Conservation (phyloP, 2,113 vertebrate genomes). For the Saguinus midas region DNA sequence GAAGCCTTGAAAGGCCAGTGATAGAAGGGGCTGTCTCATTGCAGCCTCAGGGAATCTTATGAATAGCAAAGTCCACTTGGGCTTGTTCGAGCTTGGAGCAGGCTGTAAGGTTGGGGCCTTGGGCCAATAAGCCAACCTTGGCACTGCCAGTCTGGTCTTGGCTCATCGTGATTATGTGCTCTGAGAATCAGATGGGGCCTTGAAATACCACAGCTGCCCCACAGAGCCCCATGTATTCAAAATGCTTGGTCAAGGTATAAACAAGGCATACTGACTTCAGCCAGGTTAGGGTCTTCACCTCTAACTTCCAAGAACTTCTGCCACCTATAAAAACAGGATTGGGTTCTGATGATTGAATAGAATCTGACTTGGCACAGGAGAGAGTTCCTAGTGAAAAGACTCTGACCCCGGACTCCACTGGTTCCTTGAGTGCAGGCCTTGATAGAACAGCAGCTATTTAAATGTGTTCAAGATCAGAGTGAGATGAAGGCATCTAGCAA, state of each 20-base stretch:
- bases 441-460: not conserved
- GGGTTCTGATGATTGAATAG: not conserved
- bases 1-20: not conserved
- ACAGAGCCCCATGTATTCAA: not conserved
- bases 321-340: not conserved
- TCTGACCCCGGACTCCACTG: no score
- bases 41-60: not conserved
- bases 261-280: not conserved
- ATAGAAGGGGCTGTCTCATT: not conserved
- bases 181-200: not conserved
- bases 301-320: not conserved
- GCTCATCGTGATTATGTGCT: fast-evolving
- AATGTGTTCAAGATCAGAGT: not conserved
- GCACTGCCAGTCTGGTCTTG: not conserved
- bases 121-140: no score
- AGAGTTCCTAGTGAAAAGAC: not conserved
- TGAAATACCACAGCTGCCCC: not conserved
- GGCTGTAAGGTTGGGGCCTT: not conserved
- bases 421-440: no score
- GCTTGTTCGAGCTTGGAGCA: not conserved
- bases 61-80: not conserved
- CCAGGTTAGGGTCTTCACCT: not conserved
- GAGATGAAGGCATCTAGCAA: not conserved
- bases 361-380: not conserved
- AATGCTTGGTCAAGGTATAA: not conserved